Conservation (phyloP, 2,797 vertebrate genomes). For the Leptoclinus maculatus region DNA sequence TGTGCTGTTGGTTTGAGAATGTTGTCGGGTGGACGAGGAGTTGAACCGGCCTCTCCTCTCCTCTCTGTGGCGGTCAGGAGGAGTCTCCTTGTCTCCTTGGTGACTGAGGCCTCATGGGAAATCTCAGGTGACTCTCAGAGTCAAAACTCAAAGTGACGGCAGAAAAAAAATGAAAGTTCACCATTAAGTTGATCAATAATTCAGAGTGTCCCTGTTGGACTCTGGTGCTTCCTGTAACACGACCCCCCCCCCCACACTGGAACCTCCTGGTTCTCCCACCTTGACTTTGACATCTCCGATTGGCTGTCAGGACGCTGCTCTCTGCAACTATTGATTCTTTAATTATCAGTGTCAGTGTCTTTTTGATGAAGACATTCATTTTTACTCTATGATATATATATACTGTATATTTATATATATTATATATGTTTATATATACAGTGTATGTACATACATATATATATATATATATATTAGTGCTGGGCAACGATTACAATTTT, state of each 20-base stretch:
- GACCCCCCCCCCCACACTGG: neutral
- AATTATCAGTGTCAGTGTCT: neutral
- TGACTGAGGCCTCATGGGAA: conserved; percentile 61
- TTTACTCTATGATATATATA: neutral
- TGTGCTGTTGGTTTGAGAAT: no score
- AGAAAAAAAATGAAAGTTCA: conserved; percentile 55
- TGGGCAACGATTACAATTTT: no score
- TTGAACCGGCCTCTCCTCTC: no score
- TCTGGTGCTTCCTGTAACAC: conserved; percentile 68
- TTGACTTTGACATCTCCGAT: conserved; percentile 24
- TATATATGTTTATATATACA: no score
- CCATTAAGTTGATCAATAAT: conserved; percentile 74
- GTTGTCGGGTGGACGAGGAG: no score
- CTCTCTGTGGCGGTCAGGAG: neutral
- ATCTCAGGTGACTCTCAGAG: conserved; percentile 62
- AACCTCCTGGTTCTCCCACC: neutral
- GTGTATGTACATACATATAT: no score
- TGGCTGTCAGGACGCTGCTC: neutral
- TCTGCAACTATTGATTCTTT: neutral
- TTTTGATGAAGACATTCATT: neutral
- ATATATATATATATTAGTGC: no score
- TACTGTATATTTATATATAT: neutral
- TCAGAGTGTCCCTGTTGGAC: conserved; percentile 54
- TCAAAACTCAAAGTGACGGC: conserved; percentile 38
- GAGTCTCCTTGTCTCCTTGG: conserved; percentile 27